These are phyloP conservation scores for Nasonovia ribisnigri DNA, from an alignment of 2,888 invertebrate species.

Conservation along the genomic window DNA sequence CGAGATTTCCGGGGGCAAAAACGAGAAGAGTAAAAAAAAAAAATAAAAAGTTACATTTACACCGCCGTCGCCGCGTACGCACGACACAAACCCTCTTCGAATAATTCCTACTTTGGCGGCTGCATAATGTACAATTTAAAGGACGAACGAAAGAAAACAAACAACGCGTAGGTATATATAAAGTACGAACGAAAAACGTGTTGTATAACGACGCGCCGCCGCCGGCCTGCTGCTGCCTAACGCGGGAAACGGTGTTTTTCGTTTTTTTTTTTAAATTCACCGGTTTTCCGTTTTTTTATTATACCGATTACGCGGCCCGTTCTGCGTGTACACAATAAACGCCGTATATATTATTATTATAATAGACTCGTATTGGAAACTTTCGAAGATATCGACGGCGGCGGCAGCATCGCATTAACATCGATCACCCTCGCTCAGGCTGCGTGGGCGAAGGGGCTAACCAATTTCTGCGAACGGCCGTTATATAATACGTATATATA, in stretches of 20 bases:
- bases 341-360: background rate
- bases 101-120: slow-evolving; percentile 37
- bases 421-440: slow-evolving; percentile 34
- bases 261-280: slow-evolving; percentile 33
- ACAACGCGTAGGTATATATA: background rate
- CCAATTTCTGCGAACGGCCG: slow-evolving; percentile 38
- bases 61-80: background rate
- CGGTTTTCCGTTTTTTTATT: slow-evolving; percentile 44
- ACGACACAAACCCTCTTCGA: background rate
- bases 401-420: slow-evolving; percentile 31
- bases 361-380: slow-evolving; percentile 53
- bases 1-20: background rate
- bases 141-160: background rate
- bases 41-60: background rate
- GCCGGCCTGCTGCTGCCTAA: background rate
- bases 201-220: background rate
- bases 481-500: background rate
- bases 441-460: background rate
- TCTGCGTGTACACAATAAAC: background rate
- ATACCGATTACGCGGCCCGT: slow-evolving; percentile 46
- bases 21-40: background rate
- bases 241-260: background rate
- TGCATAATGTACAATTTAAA: background rate
- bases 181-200: background rate
- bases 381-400: slow-evolving; percentile 25